Evolutionary conservation across 2,797 vertebrate genomes (phyloP), one percentile per base, ranked within the genome.

Genomic region (Denticeps clupeoides): DNA sequence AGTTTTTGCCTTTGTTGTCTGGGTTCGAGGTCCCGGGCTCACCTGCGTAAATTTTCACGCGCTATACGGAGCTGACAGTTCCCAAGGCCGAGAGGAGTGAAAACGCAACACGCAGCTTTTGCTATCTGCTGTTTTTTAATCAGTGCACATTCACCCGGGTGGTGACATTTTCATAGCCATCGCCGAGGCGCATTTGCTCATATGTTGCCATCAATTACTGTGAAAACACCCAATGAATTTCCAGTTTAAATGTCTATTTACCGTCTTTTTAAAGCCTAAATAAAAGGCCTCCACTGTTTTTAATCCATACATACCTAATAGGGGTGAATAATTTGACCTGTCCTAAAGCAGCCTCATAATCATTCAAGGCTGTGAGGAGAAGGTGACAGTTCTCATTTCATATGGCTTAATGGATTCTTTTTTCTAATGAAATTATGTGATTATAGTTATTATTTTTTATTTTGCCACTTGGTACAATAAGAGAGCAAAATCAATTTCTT

Each of bases 401-500:
- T 40, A 9, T 12, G 53, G 41, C 29, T 47, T 55, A 42, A 22
- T 7, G 6, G n/a, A 42, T 33, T 28, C 26, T 40, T 53, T 32
- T 33, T 41, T 55, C 27, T n/a, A 11, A 28, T 28, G 27, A 28
- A 25, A 25, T 25, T 3, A 28, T 9, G 10, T 11, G 27, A n/a
- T 28, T 28, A 28, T 11, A 31, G 2, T 9, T 11, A 28, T 11
- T 13, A 15, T 33, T 6, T 15, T 13, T 2, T 13, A 12, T 33
- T 5, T 7, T 13, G 13, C 3, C 24, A 5, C 4, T 1, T 3
- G 11, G 5, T 4, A 32, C 2, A 15, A 31, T 12, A 29, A 13
- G 11, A 32, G 32, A 32, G 32, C 47, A 44, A 45, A 31, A 51
- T 49, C 41, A 49, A 29, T 56, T 56, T 25, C 38, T 56, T 25